These are phyloP conservation scores for Pygoscelis adeliae DNA, from an alignment of 2,113 vertebrate genomes.

Conservation along the genomic window DNA sequence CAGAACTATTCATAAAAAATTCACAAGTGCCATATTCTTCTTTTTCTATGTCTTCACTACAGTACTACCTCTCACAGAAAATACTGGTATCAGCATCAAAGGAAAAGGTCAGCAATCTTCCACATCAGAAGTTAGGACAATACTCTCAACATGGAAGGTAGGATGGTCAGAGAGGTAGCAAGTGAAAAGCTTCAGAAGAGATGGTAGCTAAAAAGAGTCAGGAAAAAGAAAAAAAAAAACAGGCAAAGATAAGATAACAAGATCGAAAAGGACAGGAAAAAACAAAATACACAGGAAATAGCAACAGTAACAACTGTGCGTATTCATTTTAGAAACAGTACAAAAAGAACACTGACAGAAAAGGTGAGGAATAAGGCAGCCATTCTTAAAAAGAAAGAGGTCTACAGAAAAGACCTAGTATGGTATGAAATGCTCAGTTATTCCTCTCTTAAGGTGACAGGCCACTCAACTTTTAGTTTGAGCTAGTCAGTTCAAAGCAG, in stretches of 20 bases:
- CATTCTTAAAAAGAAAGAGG: not conserved
- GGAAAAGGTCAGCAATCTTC: not conserved
- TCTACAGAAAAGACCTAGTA: not conserved
- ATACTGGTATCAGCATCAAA: not conserved
- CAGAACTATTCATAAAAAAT: not conserved
- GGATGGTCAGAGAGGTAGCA: conserved; percentile 15
- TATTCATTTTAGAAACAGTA: not conserved
- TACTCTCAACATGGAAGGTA: not conserved
- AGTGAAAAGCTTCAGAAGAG: conserved; percentile 23
- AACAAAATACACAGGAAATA: not conserved
- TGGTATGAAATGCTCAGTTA: not conserved
- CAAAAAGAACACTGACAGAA: not conserved
- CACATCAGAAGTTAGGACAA: not conserved
- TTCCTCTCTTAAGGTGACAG: not conserved
- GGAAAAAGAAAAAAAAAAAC: not conserved
- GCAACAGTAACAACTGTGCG: not conserved
- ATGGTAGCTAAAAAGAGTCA: not conserved
- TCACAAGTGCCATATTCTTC: not conserved
- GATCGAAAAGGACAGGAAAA: conserved; percentile 15
- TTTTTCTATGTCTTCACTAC: conserved; percentile 32
- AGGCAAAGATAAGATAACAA: not conserved
- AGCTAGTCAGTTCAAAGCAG: not conserved
- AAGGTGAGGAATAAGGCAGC: not conserved
- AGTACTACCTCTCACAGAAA: not conserved
- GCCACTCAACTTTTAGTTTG: not conserved